Evolutionary conservation across 2,797 vertebrate genomes (phyloP).

Genomic region (Syngnathus acus): DNA sequence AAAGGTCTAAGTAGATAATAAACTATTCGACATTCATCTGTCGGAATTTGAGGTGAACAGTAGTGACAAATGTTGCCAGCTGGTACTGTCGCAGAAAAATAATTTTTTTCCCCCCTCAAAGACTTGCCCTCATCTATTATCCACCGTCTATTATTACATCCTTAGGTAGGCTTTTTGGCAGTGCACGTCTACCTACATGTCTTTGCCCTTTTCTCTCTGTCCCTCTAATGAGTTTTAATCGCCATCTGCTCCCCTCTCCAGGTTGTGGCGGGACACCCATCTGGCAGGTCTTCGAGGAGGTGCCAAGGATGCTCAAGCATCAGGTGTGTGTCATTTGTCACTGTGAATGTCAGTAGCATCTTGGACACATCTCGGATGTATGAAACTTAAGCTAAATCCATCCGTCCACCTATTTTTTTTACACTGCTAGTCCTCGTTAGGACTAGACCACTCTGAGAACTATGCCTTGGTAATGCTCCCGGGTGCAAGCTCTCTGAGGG

Average conservation of each 20-base stretch:
- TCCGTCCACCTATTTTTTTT: neutral
- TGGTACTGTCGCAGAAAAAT: slow-evolving; percentile 35
- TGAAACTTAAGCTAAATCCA: neutral
- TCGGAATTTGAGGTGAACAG: neutral
- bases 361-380: neutral
- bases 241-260: slow-evolving; percentile 34
- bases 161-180: slow-evolving; percentile 23
- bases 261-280: slow-evolving; percentile 27
- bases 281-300: slow-evolving; percentile 25
- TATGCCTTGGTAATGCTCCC: no score
- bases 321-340: slow-evolving; percentile 29
- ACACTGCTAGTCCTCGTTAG: neutral
- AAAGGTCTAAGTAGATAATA: neutral
- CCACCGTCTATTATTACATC: slow-evolving; percentile 20
- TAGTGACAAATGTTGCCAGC: slow-evolving; percentile 9
- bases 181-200: slow-evolving; percentile 20
- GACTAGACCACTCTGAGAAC: neutral
- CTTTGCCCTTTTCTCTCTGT: slow-evolving; percentile 18
- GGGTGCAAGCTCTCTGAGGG: no score
- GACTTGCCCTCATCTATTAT: slow-evolving; percentile 26
- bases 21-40: slow-evolving; percentile 1
- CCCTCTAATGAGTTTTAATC: slow-evolving; percentile 28
- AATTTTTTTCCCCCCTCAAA: slow-evolving; percentile 23
- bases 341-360: slow-evolving; percentile 18
- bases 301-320: slow-evolving; percentile 22